Evolutionary conservation across 2,113 vertebrate species (phyloP), one percentile per base, ranked within the genome.

Genomic region (Brienomyrus brachyistius): DNA sequence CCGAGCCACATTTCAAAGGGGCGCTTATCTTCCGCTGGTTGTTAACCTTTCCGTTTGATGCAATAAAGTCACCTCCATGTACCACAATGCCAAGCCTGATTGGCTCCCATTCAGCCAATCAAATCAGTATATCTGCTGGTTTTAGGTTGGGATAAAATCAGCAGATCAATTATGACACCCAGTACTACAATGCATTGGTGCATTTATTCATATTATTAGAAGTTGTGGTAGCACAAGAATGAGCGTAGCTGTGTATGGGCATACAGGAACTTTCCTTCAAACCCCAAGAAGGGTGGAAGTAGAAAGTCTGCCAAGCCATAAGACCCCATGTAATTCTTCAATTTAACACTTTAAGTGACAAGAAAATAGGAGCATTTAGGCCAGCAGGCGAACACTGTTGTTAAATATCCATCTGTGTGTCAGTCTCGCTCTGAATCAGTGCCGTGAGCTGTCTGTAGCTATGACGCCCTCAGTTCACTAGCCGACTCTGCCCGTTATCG

Each of bases 1-100:
- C 23, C 45, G 6, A 82, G 89, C 50, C 77, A 85, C 35, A 52
- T 82, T 85, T 84, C 77, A 89, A 89, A 89, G 89, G 31, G 52
- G 15, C 1, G 40, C 35, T 52, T 23, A 82, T 62, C 74, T 89
- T 62, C 43, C 27, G 45, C 62, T 19, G 77, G 77, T 27, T 85
- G 80, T 89, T 89, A 54, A 51, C 77, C 88, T 82, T 85, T 89
- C 77, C 13, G 13, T 83, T 52, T 56, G 43, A 50, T 50, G 23
- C 43, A 50, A 23, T 50, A 23, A 85, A 27, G 8, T 50, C 43
- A 40, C 74, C 35, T 80, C 74, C 74, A 19, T 43, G 35, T 80
- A 80, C 74, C 35, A 40, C 4, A 5, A 40, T 40, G 74, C 74
- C 74, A 80, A 80, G 74, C 15, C 6, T 1, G 13, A 19, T 43